Evolutionary conservation across 2,888 invertebrate species (phyloP).

Genomic region (Melinopterus prodromus): DNA sequence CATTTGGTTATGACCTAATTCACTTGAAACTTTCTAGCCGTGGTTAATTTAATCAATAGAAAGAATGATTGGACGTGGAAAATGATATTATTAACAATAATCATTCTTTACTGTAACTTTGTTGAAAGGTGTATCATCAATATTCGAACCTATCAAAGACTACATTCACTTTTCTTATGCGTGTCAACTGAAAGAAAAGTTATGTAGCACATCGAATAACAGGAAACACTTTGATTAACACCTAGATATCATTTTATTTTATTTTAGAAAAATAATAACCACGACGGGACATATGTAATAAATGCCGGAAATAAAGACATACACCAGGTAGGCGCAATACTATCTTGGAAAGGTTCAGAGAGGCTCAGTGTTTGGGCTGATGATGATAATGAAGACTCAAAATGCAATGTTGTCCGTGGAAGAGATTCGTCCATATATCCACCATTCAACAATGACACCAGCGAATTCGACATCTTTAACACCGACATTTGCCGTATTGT

Average conservation of each 20-base stretch:
- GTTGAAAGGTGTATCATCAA: no score
- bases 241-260: constrained; percentile 33
- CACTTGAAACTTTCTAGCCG: no score
- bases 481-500: constrained; percentile 70
- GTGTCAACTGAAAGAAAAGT: no score
- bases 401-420: constrained; percentile 64
- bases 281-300: constrained; percentile 68
- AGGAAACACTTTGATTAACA: background rate
- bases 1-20: no score
- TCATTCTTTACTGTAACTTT: no score
- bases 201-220: no score
- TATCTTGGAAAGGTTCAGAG: constrained; percentile 58
- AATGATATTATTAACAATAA: no score
- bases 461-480: constrained; percentile 61
- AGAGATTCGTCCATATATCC: constrained; percentile 62
- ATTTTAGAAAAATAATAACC: constrained; percentile 68
- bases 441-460: constrained; percentile 66
- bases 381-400: constrained; percentile 55
- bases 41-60: no score
- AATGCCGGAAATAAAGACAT: constrained; percentile 65
- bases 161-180: no score
- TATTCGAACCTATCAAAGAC: no score
- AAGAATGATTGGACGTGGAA: no score
- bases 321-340: constrained; percentile 63
- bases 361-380: constrained; percentile 49